Conservation (phyloP, 2,113 vertebrate species). For the Cettia cetti region DNA sequence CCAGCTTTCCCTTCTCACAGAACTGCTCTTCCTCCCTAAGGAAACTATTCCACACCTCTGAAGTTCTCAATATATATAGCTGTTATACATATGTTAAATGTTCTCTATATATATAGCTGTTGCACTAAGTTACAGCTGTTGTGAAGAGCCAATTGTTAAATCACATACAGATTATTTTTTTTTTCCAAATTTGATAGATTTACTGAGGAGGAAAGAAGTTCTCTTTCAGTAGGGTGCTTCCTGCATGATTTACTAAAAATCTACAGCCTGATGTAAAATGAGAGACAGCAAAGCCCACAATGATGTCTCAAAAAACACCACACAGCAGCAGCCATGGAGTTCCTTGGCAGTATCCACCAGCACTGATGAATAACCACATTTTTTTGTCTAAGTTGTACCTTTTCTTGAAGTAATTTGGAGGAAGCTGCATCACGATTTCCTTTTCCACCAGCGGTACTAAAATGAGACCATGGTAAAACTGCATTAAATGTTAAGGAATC, state of each 20-base stretch:
- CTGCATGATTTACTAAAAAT: not conserved
- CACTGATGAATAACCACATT: not conserved
- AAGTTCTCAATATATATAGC: not conserved
- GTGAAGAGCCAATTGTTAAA: not conserved
- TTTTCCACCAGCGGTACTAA: constrained; percentile 88
- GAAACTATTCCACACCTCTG: not conserved
- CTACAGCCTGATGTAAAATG: not conserved
- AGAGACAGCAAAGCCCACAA: not conserved
- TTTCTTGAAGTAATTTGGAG: constrained; percentile 94
- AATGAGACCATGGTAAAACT: constrained; percentile 98
- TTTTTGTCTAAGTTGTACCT: constrained; percentile 72
- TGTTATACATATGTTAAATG: too few species aligned
- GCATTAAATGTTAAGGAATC: constrained; percentile 90
- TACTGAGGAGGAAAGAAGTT: not conserved
- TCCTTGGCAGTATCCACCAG: not conserved
- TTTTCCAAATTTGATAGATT: not conserved
- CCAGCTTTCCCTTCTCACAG: not conserved
- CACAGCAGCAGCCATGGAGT: not conserved
- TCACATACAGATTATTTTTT: not conserved
- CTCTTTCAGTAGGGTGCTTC: not conserved
- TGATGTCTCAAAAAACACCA: not conserved
- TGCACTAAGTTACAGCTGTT: not conserved
- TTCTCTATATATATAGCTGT: too few species aligned
- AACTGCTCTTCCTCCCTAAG: not conserved
- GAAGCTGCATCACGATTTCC: constrained; percentile 89